A percentile compares a stretch with the other conserved stretches of the same genome.
phyloP scores from a whole-genome alignment of 30 jellyfish, hydroid and myxozoan species.

The Cassiopea andromeda region DNA sequence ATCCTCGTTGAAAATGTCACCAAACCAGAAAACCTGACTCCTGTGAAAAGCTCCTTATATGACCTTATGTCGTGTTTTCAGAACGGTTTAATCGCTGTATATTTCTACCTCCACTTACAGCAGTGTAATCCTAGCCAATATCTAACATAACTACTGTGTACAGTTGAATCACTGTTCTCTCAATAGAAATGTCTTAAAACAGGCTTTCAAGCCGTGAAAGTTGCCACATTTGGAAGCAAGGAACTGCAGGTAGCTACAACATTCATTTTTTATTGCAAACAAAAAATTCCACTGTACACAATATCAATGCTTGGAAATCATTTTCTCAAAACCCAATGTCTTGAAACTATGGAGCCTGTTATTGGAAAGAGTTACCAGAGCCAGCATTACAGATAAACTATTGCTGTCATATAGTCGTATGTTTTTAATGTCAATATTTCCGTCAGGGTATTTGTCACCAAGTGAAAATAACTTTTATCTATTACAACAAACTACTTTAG shows the following conservation, averaged over 20 bases:
- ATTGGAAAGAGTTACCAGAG: too few species aligned
- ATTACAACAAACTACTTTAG: too few species aligned
- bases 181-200: neutral
- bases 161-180: neutral
- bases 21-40: neutral
- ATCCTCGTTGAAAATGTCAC: slow-evolving; percentile 26
- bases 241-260: neutral
- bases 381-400: too few species aligned
- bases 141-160: neutral
- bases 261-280: neutral
- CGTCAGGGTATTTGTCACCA: too few species aligned
- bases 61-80: slow-evolving; percentile 10
- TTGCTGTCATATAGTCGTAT: too few species aligned
- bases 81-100: slow-evolving; percentile 1
- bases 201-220: neutral
- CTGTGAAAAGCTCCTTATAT: neutral
- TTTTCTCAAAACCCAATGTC: too few species aligned
- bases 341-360: too few species aligned
- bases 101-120: neutral
- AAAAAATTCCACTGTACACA: too few species aligned
- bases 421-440: too few species aligned
- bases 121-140: neutral
- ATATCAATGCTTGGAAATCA: too few species aligned
- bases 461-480: too few species aligned
- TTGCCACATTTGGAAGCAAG: neutral